Conservation (phyloP, 2,888 invertebrate genomes). For the Lissonota sp. region DNA sequence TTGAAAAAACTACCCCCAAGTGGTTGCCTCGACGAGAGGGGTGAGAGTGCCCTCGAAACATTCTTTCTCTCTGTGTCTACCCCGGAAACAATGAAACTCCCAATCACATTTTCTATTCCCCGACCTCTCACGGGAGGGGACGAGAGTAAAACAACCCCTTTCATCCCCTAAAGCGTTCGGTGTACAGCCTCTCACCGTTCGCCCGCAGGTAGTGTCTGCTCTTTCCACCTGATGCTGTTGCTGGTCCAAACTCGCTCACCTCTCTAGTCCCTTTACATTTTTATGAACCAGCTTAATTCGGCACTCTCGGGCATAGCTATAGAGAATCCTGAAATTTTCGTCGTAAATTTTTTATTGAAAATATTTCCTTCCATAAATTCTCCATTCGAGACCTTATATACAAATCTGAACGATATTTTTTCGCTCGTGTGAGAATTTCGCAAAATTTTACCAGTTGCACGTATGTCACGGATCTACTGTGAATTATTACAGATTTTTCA, state of each 20-base stretch:
- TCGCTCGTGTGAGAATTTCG: too few species aligned
- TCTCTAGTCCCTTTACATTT: constrained; percentile 77
- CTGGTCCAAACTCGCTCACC: constrained; percentile 69
- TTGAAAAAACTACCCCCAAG: constrained; percentile 74
- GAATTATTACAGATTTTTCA: too few species aligned
- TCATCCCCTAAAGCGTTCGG: constrained; percentile 57
- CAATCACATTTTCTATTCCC: constrained; percentile 80
- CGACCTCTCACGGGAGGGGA: constrained; percentile 48
- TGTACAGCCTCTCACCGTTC: constrained; percentile 45
- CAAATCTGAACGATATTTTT: too few species aligned
- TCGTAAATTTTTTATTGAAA: too few species aligned
- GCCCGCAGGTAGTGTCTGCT: constrained; percentile 64
- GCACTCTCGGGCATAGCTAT: constrained; percentile 56
- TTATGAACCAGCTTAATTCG: constrained; percentile 78
- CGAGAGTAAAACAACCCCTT: constrained; percentile 50
- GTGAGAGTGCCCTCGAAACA: constrained; percentile 23
- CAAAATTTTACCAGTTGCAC: too few species aligned
- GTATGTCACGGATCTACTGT: too few species aligned
- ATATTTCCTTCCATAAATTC: too few species aligned
- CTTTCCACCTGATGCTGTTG: constrained; percentile 53
- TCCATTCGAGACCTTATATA: too few species aligned
- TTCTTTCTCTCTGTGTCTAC: constrained; percentile 47
- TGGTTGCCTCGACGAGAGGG: constrained; percentile 11
- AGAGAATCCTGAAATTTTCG: background rate
- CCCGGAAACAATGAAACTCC: constrained; percentile 78